A percentile compares a stretch with the other conserved stretches of the same genome.
Evolutionary conservation across 2,797 vertebrate species (phyloP).

Genomic region (Xenopus petersii): DNA sequence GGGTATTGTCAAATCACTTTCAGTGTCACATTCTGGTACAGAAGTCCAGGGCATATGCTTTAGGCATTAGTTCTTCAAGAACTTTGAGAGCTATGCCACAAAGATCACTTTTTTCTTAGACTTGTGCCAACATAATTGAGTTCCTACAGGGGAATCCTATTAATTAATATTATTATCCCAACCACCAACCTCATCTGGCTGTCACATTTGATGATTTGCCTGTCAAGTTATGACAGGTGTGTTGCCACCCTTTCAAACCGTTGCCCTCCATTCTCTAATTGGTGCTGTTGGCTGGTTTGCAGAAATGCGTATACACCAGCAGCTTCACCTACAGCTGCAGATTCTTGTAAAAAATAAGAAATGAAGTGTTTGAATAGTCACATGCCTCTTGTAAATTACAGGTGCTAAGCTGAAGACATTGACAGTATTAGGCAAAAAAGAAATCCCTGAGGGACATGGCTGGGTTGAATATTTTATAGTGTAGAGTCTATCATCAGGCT

Average conservation of each 20-base stretch:
- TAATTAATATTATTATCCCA: neutral
- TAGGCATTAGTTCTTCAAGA: neutral
- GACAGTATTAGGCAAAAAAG: constrained; percentile 33
- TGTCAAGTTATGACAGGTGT: constrained; percentile 25
- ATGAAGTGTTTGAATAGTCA: constrained; percentile 12
- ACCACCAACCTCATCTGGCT: neutral
- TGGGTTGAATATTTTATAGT: constrained; percentile 34
- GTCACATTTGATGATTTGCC: constrained; percentile 26
- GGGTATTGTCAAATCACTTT: no score
- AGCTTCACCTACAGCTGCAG: neutral
- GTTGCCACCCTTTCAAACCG: neutral
- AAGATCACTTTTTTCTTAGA: neutral
- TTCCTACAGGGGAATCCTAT: neutral
- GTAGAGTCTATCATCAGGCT: constrained; percentile 31
- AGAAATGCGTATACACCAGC: neutral
- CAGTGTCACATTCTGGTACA: no score
- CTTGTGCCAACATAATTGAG: neutral
- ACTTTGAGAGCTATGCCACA: neutral
- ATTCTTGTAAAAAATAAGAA: neutral
- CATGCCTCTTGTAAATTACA: constrained; percentile 26
- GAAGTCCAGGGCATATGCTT: neutral
- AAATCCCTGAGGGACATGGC: constrained; percentile 16
- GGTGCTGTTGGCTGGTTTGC: neutral
- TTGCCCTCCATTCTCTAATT: constrained; percentile 21
- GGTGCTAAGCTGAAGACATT: constrained; percentile 25